Conservation (phyloP, 2,888 invertebrate species). For the Drosophila demipolita region DNA sequence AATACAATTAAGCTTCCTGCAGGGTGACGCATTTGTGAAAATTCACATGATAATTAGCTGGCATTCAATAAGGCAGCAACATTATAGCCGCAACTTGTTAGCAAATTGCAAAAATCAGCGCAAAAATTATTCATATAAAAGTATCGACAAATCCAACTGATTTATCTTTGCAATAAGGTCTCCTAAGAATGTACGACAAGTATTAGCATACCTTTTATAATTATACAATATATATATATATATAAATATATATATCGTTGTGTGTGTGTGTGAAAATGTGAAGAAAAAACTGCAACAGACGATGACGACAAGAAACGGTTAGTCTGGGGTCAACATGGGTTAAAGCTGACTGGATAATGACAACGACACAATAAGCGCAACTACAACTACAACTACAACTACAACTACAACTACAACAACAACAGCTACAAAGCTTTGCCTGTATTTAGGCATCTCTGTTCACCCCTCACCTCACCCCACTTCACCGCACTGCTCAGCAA, state of each 20-base stretch:
- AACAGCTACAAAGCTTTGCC: not conserved
- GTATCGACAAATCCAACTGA: not conserved
- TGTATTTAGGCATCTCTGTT: too few relatives aligned
- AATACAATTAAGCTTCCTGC: not conserved
- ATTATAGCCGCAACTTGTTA: not conserved
- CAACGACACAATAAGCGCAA: conserved; percentile 48
- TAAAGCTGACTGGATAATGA: conserved; percentile 66
- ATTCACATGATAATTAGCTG: conserved; percentile 21
- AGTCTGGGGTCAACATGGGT: conserved; percentile 68
- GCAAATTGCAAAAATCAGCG: not conserved
- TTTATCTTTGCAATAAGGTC: not conserved
- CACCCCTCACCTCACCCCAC: too few relatives aligned
- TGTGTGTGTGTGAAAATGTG: conserved; percentile 32
- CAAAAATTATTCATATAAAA: not conserved
- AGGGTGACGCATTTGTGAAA: conserved; percentile 25
- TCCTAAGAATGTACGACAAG: not conserved
- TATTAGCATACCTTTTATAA: too few relatives aligned
- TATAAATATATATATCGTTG: not conserved
- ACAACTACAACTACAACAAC: conserved; percentile 3
- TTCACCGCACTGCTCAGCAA: conserved; percentile 3
- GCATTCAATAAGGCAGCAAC: conserved; percentile 5
- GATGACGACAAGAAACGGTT: conserved; percentile 47
- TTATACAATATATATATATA: too few relatives aligned
- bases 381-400: conserved; percentile 16
- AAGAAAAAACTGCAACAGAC: conserved; percentile 48